Conservation (phyloP, 2,797 vertebrate species). For the Dendrocincla fuliginosa region DNA sequence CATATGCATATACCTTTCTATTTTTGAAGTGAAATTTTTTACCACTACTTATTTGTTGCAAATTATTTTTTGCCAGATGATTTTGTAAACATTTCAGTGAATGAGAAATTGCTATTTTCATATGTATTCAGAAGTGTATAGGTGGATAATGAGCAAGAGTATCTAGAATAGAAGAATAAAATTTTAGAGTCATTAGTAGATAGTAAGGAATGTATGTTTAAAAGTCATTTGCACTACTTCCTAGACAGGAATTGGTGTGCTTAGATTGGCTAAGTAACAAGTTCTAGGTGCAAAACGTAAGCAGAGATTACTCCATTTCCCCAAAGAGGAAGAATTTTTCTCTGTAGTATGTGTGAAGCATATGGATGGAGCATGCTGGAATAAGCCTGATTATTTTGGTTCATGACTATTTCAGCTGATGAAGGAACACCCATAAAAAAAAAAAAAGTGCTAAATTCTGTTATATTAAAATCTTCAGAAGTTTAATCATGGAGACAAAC, state of each 20-base stretch:
- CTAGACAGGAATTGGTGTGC: neutral
- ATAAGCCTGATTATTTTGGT: neutral
- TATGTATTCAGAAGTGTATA: neutral
- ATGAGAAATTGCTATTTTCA: neutral
- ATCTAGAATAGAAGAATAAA: neutral
- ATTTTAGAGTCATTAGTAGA: neutral
- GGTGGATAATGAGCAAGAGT: neutral
- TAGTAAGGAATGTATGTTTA: neutral
- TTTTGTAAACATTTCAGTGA: neutral
- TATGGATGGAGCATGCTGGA: neutral
- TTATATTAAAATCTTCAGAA: neutral
- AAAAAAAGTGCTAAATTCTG: neutral
- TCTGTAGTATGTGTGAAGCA: neutral
- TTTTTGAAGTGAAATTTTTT: neutral
- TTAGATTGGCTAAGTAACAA: neutral
- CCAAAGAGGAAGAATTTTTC: neutral
- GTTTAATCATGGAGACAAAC: neutral
- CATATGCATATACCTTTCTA: neutral
- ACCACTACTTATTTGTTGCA: neutral
- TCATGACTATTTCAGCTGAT: neutral
- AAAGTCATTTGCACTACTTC: neutral
- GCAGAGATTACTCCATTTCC: neutral
- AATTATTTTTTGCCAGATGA: neutral
- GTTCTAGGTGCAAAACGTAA: neutral
- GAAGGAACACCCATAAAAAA: neutral